Evolutionary conservation across 2,888 invertebrate genomes (phyloP).

Genomic region (Sycophila texana): DNA sequence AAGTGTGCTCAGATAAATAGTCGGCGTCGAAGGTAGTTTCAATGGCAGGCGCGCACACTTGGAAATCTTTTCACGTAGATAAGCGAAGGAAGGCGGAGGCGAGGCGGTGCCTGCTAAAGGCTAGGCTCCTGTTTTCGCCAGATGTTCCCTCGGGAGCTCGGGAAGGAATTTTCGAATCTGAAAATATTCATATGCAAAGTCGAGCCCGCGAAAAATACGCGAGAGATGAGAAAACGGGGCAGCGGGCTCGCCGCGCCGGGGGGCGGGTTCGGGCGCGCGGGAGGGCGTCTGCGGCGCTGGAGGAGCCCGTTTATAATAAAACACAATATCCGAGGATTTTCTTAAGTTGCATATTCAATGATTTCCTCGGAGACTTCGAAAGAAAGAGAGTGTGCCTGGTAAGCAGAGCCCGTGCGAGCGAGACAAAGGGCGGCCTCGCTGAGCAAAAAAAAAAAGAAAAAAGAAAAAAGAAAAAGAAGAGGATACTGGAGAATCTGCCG

Average conservation of each 20-base stretch:
- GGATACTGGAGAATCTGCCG: not conserved
- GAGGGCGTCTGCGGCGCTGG: conserved; percentile 35
- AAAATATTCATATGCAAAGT: conserved; percentile 73
- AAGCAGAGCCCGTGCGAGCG: conserved; percentile 3
- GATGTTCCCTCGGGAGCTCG: conserved; percentile 63
- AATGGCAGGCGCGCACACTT: conserved; percentile 14
- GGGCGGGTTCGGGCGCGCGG: not conserved
- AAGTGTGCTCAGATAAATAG: too few relatives aligned
- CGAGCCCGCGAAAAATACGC: conserved; percentile 57
- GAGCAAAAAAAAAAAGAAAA: conserved; percentile 14
- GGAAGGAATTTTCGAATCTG: conserved; percentile 71
- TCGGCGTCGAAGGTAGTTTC: not conserved
- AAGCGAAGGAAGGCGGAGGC: not conserved
- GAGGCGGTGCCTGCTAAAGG: not conserved
- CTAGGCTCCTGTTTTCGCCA: conserved; percentile 45
- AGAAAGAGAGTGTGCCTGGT: conserved; percentile 5
- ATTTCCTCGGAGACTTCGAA: conserved; percentile 83
- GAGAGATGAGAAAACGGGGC: conserved; percentile 38
- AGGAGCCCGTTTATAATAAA: conserved; percentile 73
- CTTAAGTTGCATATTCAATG: conserved; percentile 85
- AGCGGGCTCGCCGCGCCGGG: too few relatives aligned
- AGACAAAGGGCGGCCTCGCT: conserved; percentile 10
- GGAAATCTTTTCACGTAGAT: conserved; percentile 48
- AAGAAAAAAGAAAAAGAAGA: not conserved
- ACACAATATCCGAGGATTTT: conserved; percentile 75